Conservation (phyloP, 1,140 invertebrate species). For the Zaprionus capensis region DNA sequence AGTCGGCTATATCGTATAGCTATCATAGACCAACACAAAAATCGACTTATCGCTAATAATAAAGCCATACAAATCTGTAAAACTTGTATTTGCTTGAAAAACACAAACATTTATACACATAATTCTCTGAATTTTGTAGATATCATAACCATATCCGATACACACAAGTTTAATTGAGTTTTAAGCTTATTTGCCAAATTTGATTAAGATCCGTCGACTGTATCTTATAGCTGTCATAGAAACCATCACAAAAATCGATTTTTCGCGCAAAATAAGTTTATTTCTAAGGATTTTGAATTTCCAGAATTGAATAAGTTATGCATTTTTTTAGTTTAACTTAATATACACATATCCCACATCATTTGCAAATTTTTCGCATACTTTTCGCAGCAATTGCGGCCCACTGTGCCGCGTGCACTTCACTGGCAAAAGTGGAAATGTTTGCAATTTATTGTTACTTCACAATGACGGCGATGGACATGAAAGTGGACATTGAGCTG, state of each 20-base stretch:
- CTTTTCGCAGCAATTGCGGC: not conserved
- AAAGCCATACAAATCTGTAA: not conserved
- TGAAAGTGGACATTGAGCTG: slow-evolving; percentile 13
- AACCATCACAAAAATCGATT: not conserved
- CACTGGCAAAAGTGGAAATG: slow-evolving; percentile 51
- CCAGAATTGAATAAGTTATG: not conserved
- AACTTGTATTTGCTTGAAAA: not conserved
- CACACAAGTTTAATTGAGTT: not conserved
- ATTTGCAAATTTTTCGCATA: not conserved
- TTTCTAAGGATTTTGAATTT: not conserved
- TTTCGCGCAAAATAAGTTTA: not conserved
- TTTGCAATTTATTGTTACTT: slow-evolving; percentile 65
- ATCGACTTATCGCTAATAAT: not conserved
- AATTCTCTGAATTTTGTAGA: not conserved
- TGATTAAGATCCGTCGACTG: not conserved
- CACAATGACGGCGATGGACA: slow-evolving; percentile 26
- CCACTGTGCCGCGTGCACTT: slow-evolving; percentile 16
- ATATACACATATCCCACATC: rapidly evolving
- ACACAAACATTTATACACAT: not conserved
- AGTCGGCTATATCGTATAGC: not conserved
- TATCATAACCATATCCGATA: not conserved
- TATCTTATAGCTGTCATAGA: not conserved
- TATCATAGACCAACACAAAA: not conserved
- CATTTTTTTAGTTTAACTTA: not conserved
- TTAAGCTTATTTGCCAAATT: not conserved